Conservation (phyloP, 2,113 vertebrate genomes). For the Halcyon senegalensis region DNA sequence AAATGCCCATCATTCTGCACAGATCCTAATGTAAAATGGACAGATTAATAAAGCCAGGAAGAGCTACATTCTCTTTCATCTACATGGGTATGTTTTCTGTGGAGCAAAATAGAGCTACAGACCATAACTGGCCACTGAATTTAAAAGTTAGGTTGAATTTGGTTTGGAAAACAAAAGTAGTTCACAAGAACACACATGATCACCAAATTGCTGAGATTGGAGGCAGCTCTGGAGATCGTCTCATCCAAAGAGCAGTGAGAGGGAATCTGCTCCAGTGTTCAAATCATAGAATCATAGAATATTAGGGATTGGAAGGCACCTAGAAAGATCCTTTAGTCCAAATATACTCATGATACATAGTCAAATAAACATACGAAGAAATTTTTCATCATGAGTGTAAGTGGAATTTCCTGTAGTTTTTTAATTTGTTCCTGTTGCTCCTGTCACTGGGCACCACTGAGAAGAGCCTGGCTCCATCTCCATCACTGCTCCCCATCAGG, state of each 20-base stretch:
- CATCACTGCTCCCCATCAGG: background rate
- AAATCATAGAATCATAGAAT: no score
- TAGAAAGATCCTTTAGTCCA: background rate
- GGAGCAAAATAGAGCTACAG: background rate
- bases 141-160: background rate
- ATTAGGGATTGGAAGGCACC: no score
- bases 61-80: background rate
- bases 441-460: background rate
- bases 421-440: background rate
- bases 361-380: background rate
- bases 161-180: background rate
- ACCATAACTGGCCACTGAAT: background rate
- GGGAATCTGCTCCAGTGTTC: no score
- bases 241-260: background rate
- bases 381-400: background rate
- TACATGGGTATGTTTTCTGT: background rate
- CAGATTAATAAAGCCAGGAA: background rate
- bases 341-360: background rate
- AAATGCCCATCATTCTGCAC: background rate
- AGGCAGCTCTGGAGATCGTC: background rate
- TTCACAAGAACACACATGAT: background rate
- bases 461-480: background rate
- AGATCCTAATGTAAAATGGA: background rate
- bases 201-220: accelerated
- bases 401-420: background rate